Evolutionary conservation across 64 coral and sea anemone genomes (phyloP), one percentile per base, ranked within the genome.

Genomic region (Stichodactyla mertensii): DNA sequence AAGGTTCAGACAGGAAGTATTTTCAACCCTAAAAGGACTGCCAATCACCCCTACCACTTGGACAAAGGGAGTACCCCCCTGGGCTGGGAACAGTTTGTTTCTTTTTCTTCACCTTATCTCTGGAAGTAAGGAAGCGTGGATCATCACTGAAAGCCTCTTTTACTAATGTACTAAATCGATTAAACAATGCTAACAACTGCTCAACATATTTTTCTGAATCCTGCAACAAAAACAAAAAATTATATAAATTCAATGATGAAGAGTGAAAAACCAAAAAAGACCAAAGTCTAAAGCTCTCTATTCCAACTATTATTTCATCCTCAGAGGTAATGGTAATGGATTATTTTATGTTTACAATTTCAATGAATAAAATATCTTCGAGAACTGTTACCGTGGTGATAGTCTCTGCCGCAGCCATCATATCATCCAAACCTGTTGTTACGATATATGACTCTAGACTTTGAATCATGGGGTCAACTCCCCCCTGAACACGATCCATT

Each of bases 171-270:
- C 95, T 98, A 86, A 89, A 98, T 10, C 92, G 84, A 59, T 87
- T 87, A 80, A 98, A 98, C 71, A 98, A 61, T 15, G 67, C 85
- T 51, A 98, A 83, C 31, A 98, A 26, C 83, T 93, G 86, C 56
- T 98, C 95, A 0, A 98, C 95, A 89, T 98, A 98, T 88, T 98
- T 98, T 71, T 98, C 95, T 36, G 95, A 98, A 82, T 98, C 92
- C 95, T 98, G 64, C 52, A 83, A 59, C 20, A 6, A 27, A 31
- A 4, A 20, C 4, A 16, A 69, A 16, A 74, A 36, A 74, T 26
- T 0, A 12, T 28, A 31, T 27, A 0, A 28, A 74, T 23, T 7
- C 4, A 24, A 5, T 22, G 23, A 26, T 27, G n/a, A 71, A 71
- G 36, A 45, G 3, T 45, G 36, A 71, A 22, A 22, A 24, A 71